A percentile compares a stretch with the other conserved stretches of the same genome.
phyloP scores from a whole-genome alignment of 2,888 invertebrate species.

The Liodrosophila aerea region DNA sequence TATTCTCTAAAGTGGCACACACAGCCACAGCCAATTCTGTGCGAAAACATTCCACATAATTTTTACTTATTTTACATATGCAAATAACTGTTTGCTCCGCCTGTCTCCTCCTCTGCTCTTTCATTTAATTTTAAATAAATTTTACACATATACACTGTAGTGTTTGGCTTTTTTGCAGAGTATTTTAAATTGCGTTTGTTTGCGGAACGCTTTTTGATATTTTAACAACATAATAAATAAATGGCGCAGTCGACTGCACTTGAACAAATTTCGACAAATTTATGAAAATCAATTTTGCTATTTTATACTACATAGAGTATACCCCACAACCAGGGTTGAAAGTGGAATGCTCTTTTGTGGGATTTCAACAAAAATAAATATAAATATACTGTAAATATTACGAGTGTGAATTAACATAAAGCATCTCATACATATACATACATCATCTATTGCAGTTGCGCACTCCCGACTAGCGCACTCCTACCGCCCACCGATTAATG shows the following conservation, averaged over 20 bases:
- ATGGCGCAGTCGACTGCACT: conserved; percentile 37
- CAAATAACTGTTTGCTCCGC: conserved; percentile 26
- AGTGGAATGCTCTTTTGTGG: too few relatives aligned
- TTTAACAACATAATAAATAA: conserved; percentile 74
- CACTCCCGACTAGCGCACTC: not conserved
- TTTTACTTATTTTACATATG: conserved; percentile 34
- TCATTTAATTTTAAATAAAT: conserved; percentile 14
- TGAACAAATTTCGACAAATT: conserved; percentile 24
- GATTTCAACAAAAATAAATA: too few relatives aligned
- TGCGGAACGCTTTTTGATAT: conserved; percentile 49
- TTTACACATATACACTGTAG: conserved; percentile 7
- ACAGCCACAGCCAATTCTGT: conserved; percentile 34
- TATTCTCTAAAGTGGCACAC: conserved; percentile 34
- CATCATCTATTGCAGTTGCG: too few relatives aligned
- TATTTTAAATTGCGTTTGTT: conserved; percentile 63
- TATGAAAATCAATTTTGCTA: conserved; percentile 55
- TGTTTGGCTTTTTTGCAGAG: conserved; percentile 24
- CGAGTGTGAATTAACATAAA: too few relatives aligned
- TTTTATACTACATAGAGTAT: too few relatives aligned
- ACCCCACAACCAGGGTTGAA: too few relatives aligned
- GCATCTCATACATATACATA: too few relatives aligned
- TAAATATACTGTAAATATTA: too few relatives aligned
- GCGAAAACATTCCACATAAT: not conserved
- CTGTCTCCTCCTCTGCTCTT: not conserved
- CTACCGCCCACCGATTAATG: conserved; percentile 48